phyloP scores from a whole-genome alignment of 1,140 invertebrate genomes.

The Rhizoglyphus robini region DNA sequence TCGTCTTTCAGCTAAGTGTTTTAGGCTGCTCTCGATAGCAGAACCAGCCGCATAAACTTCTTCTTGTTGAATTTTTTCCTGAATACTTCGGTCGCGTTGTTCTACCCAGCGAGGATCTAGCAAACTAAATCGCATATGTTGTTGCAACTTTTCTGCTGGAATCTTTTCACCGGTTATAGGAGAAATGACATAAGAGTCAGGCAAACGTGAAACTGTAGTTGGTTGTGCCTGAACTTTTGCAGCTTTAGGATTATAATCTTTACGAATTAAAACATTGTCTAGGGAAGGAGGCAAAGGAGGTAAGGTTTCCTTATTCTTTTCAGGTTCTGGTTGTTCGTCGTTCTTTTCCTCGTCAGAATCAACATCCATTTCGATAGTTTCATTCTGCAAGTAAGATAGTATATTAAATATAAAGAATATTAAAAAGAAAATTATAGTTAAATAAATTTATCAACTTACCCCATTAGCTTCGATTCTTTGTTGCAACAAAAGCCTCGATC shows the following conservation, averaged over 20 bases:
- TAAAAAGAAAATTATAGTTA: constrained; percentile 11
- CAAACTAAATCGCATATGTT: constrained; percentile 78
- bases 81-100: constrained; percentile 72
- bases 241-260: constrained; percentile 90
- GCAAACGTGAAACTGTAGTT: constrained; percentile 39
- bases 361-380: constrained; percentile 59
- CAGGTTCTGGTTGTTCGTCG: constrained; percentile 27
- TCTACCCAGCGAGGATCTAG: constrained; percentile 96
- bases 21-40: constrained; percentile 86
- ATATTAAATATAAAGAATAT: background rate
- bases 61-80: constrained; percentile 68
- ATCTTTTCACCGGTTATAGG: constrained; percentile 96
- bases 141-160: constrained; percentile 86
- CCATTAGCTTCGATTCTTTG: constrained; percentile 36
- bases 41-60: constrained; percentile 71
- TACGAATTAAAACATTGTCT: constrained; percentile 89
- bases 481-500: constrained; percentile 78
- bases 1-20: constrained; percentile 89
- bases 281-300: constrained; percentile 61
- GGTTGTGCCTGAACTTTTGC: constrained; percentile 38
- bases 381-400: constrained; percentile 27
- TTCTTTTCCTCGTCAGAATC: constrained; percentile 66
- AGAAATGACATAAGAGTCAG: constrained; percentile 87
- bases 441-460: constrained; percentile 24
- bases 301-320: constrained; percentile 37